phyloP scores from a whole-genome alignment of 2,797 vertebrate genomes.

The Columba guinea region DNA sequence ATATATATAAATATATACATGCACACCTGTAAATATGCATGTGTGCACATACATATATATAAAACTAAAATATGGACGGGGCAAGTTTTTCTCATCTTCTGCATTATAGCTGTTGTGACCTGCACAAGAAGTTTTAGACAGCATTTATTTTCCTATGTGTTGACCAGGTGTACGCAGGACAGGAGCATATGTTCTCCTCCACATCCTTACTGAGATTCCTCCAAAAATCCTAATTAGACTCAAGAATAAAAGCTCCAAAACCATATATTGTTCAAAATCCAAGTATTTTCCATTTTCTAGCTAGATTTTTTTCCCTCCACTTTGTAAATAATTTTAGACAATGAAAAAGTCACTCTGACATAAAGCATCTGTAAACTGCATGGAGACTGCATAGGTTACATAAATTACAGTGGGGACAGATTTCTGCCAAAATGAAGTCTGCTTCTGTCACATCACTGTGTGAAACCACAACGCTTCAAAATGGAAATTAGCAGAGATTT shows the following conservation, averaged over 20 bases:
- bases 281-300: background rate
- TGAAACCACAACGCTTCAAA: constrained; percentile 36
- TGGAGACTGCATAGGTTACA: background rate
- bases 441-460: constrained; percentile 24
- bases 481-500: constrained; percentile 58
- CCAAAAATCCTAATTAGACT: background rate
- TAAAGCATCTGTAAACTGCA: background rate
- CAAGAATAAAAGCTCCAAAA: constrained; percentile 5
- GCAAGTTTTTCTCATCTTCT: constrained; percentile 26
- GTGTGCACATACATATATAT: background rate
- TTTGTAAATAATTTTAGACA: constrained; percentile 19
- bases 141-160: background rate
- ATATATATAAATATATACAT: constrained; percentile 45
- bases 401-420: constrained; percentile 1
- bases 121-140: background rate
- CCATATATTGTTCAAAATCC: background rate
- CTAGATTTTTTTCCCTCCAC: rapidly evolving
- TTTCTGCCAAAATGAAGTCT: constrained; percentile 44
- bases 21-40: constrained; percentile 61
- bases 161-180: background rate
- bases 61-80: background rate
- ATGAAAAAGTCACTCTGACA: constrained; percentile 4
- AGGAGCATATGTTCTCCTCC: background rate
- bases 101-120: background rate
- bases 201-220: background rate